phyloP scores from a whole-genome alignment of 2,888 invertebrate genomes.

The Altica lythri region DNA sequence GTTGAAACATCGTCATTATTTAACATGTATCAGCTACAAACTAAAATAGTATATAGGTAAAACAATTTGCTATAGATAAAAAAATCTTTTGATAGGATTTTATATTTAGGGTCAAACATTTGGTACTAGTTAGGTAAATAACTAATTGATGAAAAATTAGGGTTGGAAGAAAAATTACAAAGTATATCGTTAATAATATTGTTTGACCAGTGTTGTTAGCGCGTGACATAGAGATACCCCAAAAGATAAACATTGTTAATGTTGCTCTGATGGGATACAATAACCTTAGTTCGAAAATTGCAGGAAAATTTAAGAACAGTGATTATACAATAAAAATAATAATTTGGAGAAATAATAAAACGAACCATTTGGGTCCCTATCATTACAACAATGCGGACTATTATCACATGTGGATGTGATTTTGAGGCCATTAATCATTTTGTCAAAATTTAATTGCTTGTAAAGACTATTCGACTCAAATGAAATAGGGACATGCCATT shows the following conservation, averaged over 20 bases:
- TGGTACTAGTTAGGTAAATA: too few species aligned
- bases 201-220: too few species aligned
- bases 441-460: slow-evolving; percentile 56
- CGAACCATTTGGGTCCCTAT: slow-evolving; percentile 48
- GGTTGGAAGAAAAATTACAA: too few species aligned
- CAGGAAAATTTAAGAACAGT: slow-evolving; percentile 45
- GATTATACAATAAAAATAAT: slow-evolving; percentile 51
- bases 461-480: slow-evolving; percentile 47
- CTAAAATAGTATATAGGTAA: too few species aligned
- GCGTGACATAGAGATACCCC: too few species aligned
- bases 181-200: too few species aligned
- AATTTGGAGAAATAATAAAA: slow-evolving; percentile 50
- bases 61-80: too few species aligned
- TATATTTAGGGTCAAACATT: too few species aligned
- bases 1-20: too few species aligned
- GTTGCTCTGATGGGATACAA: slow-evolving; percentile 23
- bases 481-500: slow-evolving; percentile 46
- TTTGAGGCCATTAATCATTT: slow-evolving; percentile 55
- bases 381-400: slow-evolving; percentile 51
- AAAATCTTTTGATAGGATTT: too few species aligned
- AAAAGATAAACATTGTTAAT: slow-evolving; percentile 8
- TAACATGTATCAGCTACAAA: too few species aligned
- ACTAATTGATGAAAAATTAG: too few species aligned
- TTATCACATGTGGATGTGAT: slow-evolving; percentile 52
- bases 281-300: slow-evolving; percentile 31